Percentiles rank a stretch among this genome's conserved stretches.
phyloP scores from a whole-genome alignment of 2,888 invertebrate genomes.

The Agriopis leucophaearia region DNA sequence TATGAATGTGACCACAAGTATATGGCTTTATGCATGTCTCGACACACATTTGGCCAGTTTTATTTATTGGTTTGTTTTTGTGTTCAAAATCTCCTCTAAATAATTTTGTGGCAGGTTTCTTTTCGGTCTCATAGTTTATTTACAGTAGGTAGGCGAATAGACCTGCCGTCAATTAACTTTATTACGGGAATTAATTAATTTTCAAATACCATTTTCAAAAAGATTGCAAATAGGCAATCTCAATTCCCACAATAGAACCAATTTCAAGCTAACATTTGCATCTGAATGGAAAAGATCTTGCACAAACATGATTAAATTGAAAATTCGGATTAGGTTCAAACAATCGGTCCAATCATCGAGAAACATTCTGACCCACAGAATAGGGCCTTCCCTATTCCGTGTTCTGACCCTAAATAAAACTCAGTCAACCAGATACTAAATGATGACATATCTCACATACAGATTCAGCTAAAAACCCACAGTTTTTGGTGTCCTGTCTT shows the following conservation, averaged over 20 bases:
- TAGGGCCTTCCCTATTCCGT: too few species aligned
- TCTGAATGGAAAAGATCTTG: constrained; percentile 3
- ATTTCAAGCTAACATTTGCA: constrained; percentile 12
- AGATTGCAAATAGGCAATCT: neutral
- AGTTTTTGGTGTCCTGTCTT: too few species aligned
- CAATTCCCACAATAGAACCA: constrained; percentile 8
- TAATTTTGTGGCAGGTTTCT: too few species aligned
- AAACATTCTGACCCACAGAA: constrained; percentile 9
- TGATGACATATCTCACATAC: neutral
- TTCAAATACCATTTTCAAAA: neutral
- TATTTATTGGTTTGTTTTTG: too few species aligned
- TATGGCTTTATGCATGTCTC: too few species aligned
- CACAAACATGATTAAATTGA: constrained; percentile 17
- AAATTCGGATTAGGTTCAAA: constrained; percentile 12
- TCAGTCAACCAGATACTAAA: neutral
- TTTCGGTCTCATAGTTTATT: too few species aligned
- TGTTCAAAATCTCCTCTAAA: too few species aligned
- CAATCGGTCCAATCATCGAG: constrained; percentile 21
- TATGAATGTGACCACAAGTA: too few species aligned
- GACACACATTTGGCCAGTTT: too few species aligned
- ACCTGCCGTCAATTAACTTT: too few species aligned
- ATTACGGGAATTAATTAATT: too few species aligned
- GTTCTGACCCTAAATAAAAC: neutral
- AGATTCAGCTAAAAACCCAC: neutral
- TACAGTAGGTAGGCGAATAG: too few species aligned